Conservation (phyloP, 2,113 vertebrate species). For the Acanthochromis polyacanthus region DNA sequence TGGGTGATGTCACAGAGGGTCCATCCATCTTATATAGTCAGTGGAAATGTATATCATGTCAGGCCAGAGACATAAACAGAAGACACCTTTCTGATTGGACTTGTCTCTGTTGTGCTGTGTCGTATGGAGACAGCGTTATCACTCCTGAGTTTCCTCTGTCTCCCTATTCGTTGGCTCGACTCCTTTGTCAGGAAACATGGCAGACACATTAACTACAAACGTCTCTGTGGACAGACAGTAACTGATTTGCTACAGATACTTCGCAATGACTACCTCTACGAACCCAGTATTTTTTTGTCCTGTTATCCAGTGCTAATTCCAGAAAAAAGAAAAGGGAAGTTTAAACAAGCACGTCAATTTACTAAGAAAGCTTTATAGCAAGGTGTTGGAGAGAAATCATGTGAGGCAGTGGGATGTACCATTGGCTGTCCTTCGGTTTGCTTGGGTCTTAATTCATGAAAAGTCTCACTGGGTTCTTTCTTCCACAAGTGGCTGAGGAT, state of each 20-base stretch:
- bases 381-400: slow-evolving; percentile 36
- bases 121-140: slow-evolving; percentile 20
- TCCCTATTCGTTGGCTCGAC: neutral
- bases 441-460: slow-evolving; percentile 61
- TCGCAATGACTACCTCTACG: neutral
- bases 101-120: neutral
- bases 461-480: slow-evolving; percentile 50
- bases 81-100: neutral
- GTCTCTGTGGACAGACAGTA: neutral
- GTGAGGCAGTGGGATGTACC: slow-evolving; percentile 18
- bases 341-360: slow-evolving; percentile 5
- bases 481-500: slow-evolving; percentile 53
- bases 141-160: neutral
- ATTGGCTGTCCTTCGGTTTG: slow-evolving; percentile 30
- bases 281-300: neutral
- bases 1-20: too few relatives aligned
- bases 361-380: slow-evolving; percentile 27
- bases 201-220: neutral
- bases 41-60: too few relatives aligned
- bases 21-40: too few relatives aligned
- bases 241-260: neutral
- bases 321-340: neutral
- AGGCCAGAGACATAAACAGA: too few relatives aligned
- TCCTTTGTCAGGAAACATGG: slow-evolving; percentile 18
- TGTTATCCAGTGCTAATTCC: neutral